Evolutionary conservation across 1,140 invertebrate genomes (phyloP).

Genomic region (Drosophila lini): DNA sequence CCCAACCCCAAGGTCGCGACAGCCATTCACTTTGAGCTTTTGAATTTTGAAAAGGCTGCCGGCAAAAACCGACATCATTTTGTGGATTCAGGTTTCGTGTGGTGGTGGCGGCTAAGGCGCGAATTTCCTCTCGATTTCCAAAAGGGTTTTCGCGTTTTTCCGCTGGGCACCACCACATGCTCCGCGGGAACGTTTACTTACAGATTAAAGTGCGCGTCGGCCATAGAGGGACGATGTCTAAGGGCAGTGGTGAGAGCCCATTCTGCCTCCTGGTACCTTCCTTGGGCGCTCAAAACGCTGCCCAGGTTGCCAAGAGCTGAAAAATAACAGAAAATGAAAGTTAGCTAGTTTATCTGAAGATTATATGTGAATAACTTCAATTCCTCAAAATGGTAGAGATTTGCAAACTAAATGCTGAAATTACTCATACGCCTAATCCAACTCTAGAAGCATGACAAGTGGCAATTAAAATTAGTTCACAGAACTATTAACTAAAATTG

Average conservation of each 20-base stretch:
- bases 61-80: slow-evolving; percentile 75
- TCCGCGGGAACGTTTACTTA: slow-evolving; percentile 88
- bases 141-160: slow-evolving; percentile 25
- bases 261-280: slow-evolving; percentile 93
- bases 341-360: not conserved
- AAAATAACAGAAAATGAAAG: slow-evolving; percentile 1
- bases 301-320: slow-evolving; percentile 96
- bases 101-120: slow-evolving; percentile 37
- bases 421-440: not conserved
- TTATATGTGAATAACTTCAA: not conserved
- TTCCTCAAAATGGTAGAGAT: no score
- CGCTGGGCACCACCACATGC: slow-evolving; percentile 33
- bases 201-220: slow-evolving; percentile 98
- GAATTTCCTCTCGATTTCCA: slow-evolving; percentile 55
- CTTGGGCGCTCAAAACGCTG: slow-evolving; percentile 94
- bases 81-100: slow-evolving; percentile 57
- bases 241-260: slow-evolving; percentile 93
- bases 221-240: slow-evolving; percentile 95
- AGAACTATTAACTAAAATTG: not conserved
- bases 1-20: slow-evolving; percentile 69
- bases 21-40: slow-evolving; percentile 79
- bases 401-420: not conserved
- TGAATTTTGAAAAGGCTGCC: slow-evolving; percentile 78
- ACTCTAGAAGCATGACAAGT: no score
- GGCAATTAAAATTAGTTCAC: no score